phyloP scores from a whole-genome alignment of 2,113 vertebrate genomes.

The Thryonomys swinderianus region DNA sequence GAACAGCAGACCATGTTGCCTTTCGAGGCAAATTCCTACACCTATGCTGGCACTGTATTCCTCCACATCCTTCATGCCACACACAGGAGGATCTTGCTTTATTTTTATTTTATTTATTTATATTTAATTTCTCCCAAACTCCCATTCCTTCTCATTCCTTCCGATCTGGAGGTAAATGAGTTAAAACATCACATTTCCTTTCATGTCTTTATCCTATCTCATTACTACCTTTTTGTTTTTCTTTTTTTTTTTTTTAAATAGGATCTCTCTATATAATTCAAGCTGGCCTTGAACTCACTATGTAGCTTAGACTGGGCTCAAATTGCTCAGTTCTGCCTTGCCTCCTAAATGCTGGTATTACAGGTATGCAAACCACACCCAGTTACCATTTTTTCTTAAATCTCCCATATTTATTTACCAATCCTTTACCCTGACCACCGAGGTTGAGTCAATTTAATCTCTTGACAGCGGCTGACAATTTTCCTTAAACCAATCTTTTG shows the following conservation, averaged over 20 bases:
- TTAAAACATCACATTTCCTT: neutral
- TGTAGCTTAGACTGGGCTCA: neutral
- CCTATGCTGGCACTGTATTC: accelerated
- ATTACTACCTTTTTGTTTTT: neutral
- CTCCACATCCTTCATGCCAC: neutral
- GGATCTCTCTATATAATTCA: neutral
- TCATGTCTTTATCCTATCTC: neutral
- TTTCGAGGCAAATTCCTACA: neutral
- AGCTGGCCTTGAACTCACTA: neutral
- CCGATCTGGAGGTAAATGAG: neutral
- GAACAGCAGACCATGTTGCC: neutral
- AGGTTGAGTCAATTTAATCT: neutral
- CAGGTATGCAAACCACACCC: neutral
- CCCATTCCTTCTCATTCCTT: neutral
- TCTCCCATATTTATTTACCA: neutral
- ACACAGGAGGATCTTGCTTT: neutral
- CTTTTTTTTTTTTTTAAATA: neutral
- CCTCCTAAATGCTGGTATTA: neutral
- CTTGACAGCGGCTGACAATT: neutral
- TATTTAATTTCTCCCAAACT: neutral
- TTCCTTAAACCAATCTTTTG: neutral
- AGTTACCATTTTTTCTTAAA: neutral
- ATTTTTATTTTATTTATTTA: too few relatives aligned
- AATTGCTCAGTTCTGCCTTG: neutral
- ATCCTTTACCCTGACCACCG: neutral